Evolutionary conservation across 2,888 invertebrate species (phyloP), one percentile per base, ranked within the genome.

Genomic region (Hipparchia sbordonii): DNA sequence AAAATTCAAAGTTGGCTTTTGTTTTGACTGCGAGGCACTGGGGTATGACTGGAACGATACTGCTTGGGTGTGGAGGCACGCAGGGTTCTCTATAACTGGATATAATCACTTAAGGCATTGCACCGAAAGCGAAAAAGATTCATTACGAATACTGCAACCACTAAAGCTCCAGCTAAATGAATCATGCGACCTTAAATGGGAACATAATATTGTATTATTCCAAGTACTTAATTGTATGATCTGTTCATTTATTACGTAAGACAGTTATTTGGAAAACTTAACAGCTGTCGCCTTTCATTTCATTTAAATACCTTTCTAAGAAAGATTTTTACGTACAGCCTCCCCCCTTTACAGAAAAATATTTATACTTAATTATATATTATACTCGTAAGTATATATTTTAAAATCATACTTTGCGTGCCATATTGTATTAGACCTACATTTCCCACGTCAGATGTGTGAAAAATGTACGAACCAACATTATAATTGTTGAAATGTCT

Each of bases 1-100:
- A 56, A 78, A 77, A 78, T 76, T 77, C 69, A 56, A 78, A 77
- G 78, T 75, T 76, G 71, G 79, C 78, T 80, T 86, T 85, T 85
- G 82, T 87, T 89, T 87, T 88, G 85, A 81, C 84, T 79, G 82
- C 76, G 79, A 79, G 73, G 78, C 84, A 81, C 78, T 82, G 80
- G 79, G 82, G 85, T 85, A 83, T 88, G 86, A 88, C 87, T 81
- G 80, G 76, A 74, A 69, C 75, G 72, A 74, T 72, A 74, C 63
- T 79, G 82, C 84, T 85, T 81, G 81, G 82, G 83, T 82, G 82
- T 79, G 80, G 76, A 82, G 78, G 77, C 81, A 82, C 81, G 82
- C 80, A 79, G 74, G 67, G 57, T 67, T 72, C 51, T 68, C 54
- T 68, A 63, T 23, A 67, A 71, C 9, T 70, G 57, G 59, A 67